phyloP scores from a whole-genome alignment of 2,113 vertebrate species.

The Aythya baeri region DNA sequence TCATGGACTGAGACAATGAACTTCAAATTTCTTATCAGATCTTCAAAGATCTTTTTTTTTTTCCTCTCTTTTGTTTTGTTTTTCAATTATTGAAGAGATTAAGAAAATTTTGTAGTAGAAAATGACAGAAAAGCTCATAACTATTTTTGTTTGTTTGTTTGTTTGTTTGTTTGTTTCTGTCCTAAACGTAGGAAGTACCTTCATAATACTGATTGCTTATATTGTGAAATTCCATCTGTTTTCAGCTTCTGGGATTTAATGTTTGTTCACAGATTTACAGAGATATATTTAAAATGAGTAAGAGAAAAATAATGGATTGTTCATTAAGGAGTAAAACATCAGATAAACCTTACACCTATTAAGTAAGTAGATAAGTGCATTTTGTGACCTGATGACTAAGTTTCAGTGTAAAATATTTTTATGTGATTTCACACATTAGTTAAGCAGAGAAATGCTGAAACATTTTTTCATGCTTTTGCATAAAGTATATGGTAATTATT shows the following conservation, averaged over 20 bases:
- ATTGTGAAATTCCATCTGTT: background rate
- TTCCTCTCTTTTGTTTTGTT: background rate
- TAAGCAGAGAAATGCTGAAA: conserved; percentile 6
- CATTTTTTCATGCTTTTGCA: conserved; percentile 12
- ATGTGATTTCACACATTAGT: background rate
- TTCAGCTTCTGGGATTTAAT: background rate
- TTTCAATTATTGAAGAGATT: background rate
- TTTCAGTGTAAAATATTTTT: conserved; percentile 2
- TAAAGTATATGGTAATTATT: conserved; percentile 37
- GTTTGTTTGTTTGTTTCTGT: background rate
- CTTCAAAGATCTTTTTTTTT: background rate
- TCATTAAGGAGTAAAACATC: background rate
- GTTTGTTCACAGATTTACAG: background rate
- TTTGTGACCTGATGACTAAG: background rate
- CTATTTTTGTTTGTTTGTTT: background rate
- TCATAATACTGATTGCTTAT: background rate
- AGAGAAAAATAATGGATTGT: background rate
- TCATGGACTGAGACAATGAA: background rate
- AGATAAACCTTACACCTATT: background rate
- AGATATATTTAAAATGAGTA: background rate
- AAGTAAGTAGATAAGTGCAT: background rate
- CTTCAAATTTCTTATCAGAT: background rate
- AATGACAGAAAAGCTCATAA: background rate
- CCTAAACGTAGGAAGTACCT: background rate
- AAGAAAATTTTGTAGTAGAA: background rate